Evolutionary conservation across 1,140 invertebrate species (phyloP).

Genomic region (Oscheius sp.): DNA sequence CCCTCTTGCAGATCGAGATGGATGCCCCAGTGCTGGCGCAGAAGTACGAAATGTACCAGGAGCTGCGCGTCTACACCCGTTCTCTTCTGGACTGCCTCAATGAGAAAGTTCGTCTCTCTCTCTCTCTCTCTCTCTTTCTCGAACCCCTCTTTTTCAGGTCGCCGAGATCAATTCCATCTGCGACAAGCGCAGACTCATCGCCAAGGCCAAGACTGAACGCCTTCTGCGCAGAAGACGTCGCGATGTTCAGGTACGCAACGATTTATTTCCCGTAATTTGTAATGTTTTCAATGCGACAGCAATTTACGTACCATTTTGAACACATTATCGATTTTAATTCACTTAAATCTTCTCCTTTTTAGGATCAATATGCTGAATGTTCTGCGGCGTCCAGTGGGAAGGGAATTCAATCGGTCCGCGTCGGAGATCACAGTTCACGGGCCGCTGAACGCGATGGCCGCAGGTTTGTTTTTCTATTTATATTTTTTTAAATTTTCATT

Average conservation of each 20-base stretch:
- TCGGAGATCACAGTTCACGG: constrained; percentile 61
- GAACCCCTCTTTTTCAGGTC: constrained; percentile 66
- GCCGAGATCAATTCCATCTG: constrained; percentile 76
- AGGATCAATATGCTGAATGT: constrained; percentile 88
- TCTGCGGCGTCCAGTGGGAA: constrained; percentile 65
- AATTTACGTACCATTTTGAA: too few species aligned
- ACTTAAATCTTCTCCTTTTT: too few species aligned
- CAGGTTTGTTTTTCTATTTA: constrained; percentile 58
- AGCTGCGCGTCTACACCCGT: constrained; percentile 32
- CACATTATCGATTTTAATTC: too few species aligned
- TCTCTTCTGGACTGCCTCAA: constrained; percentile 40
- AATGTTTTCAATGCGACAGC: too few species aligned
- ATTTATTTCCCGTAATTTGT: too few species aligned
- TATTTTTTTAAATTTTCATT: constrained; percentile 27
- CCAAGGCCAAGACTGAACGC: constrained; percentile 72
- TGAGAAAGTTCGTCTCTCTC: constrained; percentile 28
- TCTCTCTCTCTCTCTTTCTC: neutral
- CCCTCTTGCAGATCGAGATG: constrained; percentile 11
- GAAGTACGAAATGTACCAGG: constrained; percentile 41
- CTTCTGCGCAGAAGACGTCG: constrained; percentile 77
- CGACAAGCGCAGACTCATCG: constrained; percentile 72
- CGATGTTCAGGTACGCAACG: too few species aligned
- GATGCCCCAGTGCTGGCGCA: constrained; percentile 27
- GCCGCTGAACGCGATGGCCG: constrained; percentile 85
- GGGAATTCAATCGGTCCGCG: constrained; percentile 72